Base-by-base conservation (phyloP, 2,113 vertebrate species). In the Fregetta grallaria region DNA sequence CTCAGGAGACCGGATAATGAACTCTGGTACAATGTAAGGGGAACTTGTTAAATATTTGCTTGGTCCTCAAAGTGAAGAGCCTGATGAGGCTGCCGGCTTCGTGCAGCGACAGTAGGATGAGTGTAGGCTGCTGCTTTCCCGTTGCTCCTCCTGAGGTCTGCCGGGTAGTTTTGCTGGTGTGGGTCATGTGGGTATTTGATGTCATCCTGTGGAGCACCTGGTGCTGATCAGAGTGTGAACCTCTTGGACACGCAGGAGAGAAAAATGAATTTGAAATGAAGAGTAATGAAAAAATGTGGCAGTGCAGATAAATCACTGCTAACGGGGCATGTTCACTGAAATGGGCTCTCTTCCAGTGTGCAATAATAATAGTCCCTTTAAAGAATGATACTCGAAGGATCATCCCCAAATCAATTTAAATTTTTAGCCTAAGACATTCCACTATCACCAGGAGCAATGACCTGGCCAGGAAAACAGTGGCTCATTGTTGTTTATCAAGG, bases 1-100 rank as follows among this genome's bases (percentile, higher is more conserved):
- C 96, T 90, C 77, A 3, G 87, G 96, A 96, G 96, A 90, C 66
- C 18, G 1, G 87, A 73, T 96, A 96, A 96, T 96, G 93, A 96
- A 96, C 94, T 96, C 66, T 68, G 93, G 87, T 86, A 47, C 45
- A 47, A 81, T 53, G 78, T 85, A 92, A 79, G 63, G 67, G 88
- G 88, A 95, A 87, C 93, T 93, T 84, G 87, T 96, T 95, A 95
- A 96, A 93, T 95, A 96, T 96, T 94, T 94, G 90, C 88, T 92
- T 70, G 85, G 93, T 59, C 89, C 92, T 96, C 84, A 47, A 89
- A 90, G 45, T 50, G 80, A 77, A 93, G 93, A 79, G 81, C 58
- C 71, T 58, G 93, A 68, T 26, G 88, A 88, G 75, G 82, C 88
- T 70, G 78, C 81, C 1, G 55, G 77, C 42, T 86, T 53, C 14